phyloP scores from a whole-genome alignment of 2,113 vertebrate genomes.

The Leptobrachium ailaonicum region DNA sequence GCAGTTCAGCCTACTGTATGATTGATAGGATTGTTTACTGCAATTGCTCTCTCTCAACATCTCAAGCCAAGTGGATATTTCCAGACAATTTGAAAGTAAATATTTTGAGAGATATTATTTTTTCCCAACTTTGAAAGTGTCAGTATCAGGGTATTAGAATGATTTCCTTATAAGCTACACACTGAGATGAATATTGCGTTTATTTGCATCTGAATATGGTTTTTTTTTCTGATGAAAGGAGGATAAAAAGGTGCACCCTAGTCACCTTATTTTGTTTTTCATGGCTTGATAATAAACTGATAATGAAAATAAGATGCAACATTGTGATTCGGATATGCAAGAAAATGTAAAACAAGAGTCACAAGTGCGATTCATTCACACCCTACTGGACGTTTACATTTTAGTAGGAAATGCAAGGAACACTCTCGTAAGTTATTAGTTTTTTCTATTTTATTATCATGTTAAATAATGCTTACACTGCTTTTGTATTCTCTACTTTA shows the following conservation, averaged over 20 bases:
- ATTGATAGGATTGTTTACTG: too few relatives aligned
- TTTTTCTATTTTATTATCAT: not conserved
- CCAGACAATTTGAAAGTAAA: too few relatives aligned
- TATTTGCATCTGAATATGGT: not conserved
- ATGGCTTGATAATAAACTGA: not conserved
- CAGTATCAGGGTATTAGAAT: not conserved
- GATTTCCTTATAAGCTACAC: not conserved
- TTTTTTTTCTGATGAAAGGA: not conserved
- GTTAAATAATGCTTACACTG: not conserved
- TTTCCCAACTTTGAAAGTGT: not conserved
- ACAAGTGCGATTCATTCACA: not conserved
- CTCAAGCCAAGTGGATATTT: too few relatives aligned
- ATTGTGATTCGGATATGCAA: not conserved
- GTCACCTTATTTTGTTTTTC: not conserved
- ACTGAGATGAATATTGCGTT: not conserved
- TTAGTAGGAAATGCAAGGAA: not conserved
- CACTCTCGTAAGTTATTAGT: not conserved
- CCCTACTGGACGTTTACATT: not conserved
- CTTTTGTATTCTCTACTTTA: not conserved
- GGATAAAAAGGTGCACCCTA: not conserved
- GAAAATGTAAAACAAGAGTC: not conserved
- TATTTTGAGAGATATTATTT: too few relatives aligned
- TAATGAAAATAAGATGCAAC: slow-evolving; percentile 4
- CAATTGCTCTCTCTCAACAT: too few relatives aligned
- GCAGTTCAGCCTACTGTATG: too few relatives aligned